These are phyloP conservation scores for Carcinoscorpius rotundicauda DNA, from an alignment of 1,140 invertebrate genomes.

Conservation along the genomic window DNA sequence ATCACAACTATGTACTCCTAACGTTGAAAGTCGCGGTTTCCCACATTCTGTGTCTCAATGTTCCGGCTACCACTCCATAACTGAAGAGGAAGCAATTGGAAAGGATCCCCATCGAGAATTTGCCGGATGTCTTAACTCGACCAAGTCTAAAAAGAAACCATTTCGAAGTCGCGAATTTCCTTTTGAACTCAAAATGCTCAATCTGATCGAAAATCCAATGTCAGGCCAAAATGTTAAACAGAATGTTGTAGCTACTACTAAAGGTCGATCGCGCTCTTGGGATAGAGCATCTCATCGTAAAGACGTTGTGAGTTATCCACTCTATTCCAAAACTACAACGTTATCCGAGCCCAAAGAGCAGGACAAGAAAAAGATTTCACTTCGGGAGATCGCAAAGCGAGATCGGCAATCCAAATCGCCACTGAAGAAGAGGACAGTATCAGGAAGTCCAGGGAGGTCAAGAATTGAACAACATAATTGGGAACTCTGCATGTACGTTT, in stretches of 20 bases:
- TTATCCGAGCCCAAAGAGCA: too few relatives aligned
- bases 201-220: too few relatives aligned
- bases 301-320: conserved; percentile 12
- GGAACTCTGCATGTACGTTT: conserved; percentile 27
- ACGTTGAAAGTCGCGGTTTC: conserved; percentile 17
- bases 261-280: conserved; percentile 14
- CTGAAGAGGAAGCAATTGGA: conserved; percentile 20
- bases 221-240: too few relatives aligned
- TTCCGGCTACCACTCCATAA: conserved; percentile 25
- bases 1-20: conserved; percentile 15
- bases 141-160: conserved; percentile 2
- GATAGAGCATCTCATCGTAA: conserved; percentile 19
- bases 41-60: conserved; percentile 24
- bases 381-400: too few relatives aligned
- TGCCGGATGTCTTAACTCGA: conserved; percentile 18
- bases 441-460: too few relatives aligned
- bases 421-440: too few relatives aligned
- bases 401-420: too few relatives aligned
- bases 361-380: too few relatives aligned
- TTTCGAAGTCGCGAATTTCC: conserved; percentile 2
- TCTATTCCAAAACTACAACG: neutral
- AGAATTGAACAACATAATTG: conserved; percentile 21
- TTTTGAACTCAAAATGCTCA: neutral
- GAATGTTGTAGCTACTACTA: too few relatives aligned
- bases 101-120: conserved; percentile 21